Evolutionary conservation across 2,797 vertebrate genomes (phyloP), one percentile per base, ranked within the genome.

Genomic region (Varecia variegata): DNA sequence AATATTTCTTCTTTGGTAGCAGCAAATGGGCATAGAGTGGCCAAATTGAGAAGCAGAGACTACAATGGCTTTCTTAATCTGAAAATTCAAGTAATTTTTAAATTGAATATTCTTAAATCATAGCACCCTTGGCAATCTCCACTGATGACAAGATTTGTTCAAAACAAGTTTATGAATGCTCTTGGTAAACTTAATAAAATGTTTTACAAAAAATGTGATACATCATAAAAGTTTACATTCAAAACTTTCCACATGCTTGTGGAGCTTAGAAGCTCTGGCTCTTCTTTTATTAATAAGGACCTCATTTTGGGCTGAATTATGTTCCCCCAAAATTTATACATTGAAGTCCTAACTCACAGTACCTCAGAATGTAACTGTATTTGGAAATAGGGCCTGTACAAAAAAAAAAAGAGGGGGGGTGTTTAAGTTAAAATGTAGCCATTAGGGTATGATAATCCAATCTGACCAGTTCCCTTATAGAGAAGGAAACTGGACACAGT

Each of bases 71-170:
- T 92, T 82, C 43, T 76, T 95, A 93, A 96, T 76, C 23, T 86
- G 38, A 88, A 95, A 93, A 84, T 58, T 84, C 52, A 73, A 93
- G 60, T 70, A 90, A 82, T 35, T 62, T 87, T 71, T 35, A 82
- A 90, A 82, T 21, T 18, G 9, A 90, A 68, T 88, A 56, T 91
- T 92, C 43, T 88, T 90, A 95, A 87, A 90, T 65, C 45, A 79
- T 7, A 90, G 21, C 27, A 93, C 21, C 23, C 52, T 76, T 82
- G 76, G 54, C 14, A 83, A 58, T 88, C 62, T 65, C 35, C 60
- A 86, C 76, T 90, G 62, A 68, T 45, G 52, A 93, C 3, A 83
- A 60, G 47, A 10, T 71, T 93, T 88, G 35, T 67, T 71, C 96
- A 89, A 88, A 84, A 21, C n/a, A 83, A 35, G 23, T 92, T 94